phyloP scores from a whole-genome alignment of 1,140 invertebrate genomes.

The Drosophila littoralis region DNA sequence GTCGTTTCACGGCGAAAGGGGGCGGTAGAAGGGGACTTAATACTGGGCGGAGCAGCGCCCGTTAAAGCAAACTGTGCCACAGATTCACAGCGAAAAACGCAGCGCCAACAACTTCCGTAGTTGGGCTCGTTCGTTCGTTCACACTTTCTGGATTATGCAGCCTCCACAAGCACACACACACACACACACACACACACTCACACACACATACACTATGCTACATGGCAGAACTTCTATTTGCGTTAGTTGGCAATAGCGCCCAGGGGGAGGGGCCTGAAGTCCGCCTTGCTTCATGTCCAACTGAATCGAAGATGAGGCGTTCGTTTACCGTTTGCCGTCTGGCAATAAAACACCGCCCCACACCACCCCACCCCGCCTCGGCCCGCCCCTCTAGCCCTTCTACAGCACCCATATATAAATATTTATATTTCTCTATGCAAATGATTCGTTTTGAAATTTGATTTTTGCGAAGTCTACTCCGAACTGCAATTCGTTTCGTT shows the following conservation, averaged over 20 bases:
- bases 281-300: conserved; percentile 2
- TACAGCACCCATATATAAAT: conserved; percentile 28
- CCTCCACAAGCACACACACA: conserved; percentile 27
- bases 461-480: conserved; percentile 13
- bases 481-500: background rate
- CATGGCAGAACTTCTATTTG: conserved; percentile 37
- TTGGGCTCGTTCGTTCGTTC: conserved; percentile 48
- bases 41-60: conserved; percentile 5
- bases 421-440: conserved; percentile 46
- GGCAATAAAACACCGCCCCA: background rate
- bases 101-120: conserved; percentile 64
- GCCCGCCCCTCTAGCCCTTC: background rate
- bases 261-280: conserved; percentile 1
- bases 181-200: conserved; percentile 10
- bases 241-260: conserved; percentile 10
- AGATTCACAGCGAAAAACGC: conserved; percentile 14
- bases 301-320: conserved; percentile 17
- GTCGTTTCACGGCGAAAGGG: conserved; percentile 6
- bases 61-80: conserved; percentile 67
- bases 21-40: background rate
- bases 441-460: conserved; percentile 34
- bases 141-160: conserved; percentile 67
- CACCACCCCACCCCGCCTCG: no score
- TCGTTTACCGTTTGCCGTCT: conserved; percentile 27
- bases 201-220: conserved; percentile 10